Conservation (phyloP, 2,797 vertebrate genomes). For the Pygocentrus nattereri region DNA sequence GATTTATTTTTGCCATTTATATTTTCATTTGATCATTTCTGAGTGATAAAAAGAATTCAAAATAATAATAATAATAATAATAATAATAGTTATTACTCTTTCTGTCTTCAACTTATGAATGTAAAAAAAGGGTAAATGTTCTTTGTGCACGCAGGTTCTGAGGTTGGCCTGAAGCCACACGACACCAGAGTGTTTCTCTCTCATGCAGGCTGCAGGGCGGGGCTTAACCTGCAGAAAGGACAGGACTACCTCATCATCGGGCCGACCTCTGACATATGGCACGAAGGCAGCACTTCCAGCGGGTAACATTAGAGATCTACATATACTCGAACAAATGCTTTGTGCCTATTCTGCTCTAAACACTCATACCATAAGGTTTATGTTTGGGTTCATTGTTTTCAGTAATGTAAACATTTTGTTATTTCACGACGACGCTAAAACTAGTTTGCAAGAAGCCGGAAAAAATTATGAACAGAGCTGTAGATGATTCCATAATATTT, state of each 20-base stretch:
- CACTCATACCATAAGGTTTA: not conserved
- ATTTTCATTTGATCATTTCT: too few relatives aligned
- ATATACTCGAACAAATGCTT: not conserved
- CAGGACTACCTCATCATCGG: constrained; percentile 78
- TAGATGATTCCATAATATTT: too few relatives aligned
- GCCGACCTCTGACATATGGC: constrained; percentile 73
- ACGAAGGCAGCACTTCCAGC: constrained; percentile 59
- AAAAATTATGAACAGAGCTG: too few relatives aligned
- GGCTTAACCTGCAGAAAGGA: constrained; percentile 65
- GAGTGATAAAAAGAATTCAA: too few relatives aligned
- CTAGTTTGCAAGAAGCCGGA: too few relatives aligned
- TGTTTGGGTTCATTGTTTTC: not conserved
- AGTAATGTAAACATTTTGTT: too few relatives aligned
- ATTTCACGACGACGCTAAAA: too few relatives aligned
- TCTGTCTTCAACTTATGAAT: too few relatives aligned
- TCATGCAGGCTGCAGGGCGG: constrained; percentile 73
- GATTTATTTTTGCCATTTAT: too few relatives aligned
- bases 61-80: too few relatives aligned
- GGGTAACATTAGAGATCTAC: constrained; percentile 56
- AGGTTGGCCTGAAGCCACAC: constrained; percentile 64
- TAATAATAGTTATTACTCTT: too few relatives aligned
- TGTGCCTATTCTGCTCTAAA: not conserved
- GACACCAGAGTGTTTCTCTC: constrained; percentile 75
- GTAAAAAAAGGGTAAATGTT: too few relatives aligned
- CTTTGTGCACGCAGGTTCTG: constrained; percentile 65